Base-by-base conservation (phyloP, 1,140 invertebrate species). In the Zophobas morio region DNA sequence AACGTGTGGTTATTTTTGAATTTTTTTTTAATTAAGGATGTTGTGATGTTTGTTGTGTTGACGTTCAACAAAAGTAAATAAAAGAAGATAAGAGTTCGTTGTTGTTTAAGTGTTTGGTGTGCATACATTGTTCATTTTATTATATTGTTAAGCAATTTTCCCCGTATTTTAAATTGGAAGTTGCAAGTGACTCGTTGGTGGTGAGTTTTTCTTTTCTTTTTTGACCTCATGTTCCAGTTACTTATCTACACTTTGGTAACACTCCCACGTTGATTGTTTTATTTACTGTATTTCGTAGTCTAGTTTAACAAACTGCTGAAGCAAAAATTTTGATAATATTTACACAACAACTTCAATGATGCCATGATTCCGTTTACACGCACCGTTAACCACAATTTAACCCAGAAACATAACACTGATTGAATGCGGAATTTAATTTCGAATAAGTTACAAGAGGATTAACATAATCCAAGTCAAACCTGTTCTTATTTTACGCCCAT, bases 51-150 rank as follows among this genome's bases (percentile, higher is more conserved):
- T 66, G n/a, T 20, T 51, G 49, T 51, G 60, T 47, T 66, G 60
- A 47, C 60, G 60, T 66, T 42, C 4, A 47, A 33, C 8, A 2
- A 66, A 42, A 66, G 60, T 66, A 40, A 66, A 66, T 66, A 66
- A 57, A 66, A 66, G 20, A 66, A 66, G 60, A 66, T 66, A 66
- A 66, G 60, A 47, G 42, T 66, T 66, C 60, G 60, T 66, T 66
- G 54, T 57, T 20, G 20, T 46, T 46, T 57, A 57, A 66, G 60
- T 66, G 60, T 66, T 46, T 46, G 33, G 60, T 66, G 60, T 66
- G 39, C 5, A 66, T 39, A 60, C 60, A 66, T 66, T 66, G 60
- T 40, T 66, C 60, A 42, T 66, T 66, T 66, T 66, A 66, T 66
- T 66, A 66, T 66, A 42, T 66, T 42, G 20, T 66, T 36, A 42